Evolutionary conservation across 2,113 vertebrate species (phyloP).

Genomic region (Coryphaenoides rupestris): DNA sequence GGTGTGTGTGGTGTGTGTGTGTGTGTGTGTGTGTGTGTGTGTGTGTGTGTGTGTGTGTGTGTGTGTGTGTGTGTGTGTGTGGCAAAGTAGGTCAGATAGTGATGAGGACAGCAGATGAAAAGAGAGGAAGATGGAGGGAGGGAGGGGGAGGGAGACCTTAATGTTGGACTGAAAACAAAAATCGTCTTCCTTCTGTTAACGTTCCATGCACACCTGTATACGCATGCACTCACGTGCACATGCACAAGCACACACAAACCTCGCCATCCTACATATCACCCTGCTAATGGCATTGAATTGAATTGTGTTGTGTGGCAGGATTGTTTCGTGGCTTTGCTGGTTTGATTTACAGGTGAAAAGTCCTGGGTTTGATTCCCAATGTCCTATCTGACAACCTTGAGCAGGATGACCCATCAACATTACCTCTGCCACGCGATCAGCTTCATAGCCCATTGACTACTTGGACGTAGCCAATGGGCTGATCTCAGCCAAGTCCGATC

Average conservation of each 20-base stretch:
- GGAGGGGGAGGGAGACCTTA: background rate
- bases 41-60: constrained; percentile 23
- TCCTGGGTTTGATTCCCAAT: too few relatives aligned
- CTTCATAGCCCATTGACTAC: too few relatives aligned
- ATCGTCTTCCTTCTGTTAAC: background rate
- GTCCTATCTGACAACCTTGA: too few relatives aligned
- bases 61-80: constrained; percentile 36
- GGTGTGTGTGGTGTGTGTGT: constrained; percentile 28
- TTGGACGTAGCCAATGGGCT: too few relatives aligned
- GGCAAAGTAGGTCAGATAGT: constrained; percentile 15
- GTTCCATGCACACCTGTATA: background rate
- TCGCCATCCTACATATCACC: constrained; percentile 18
- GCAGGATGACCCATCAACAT: too few relatives aligned
- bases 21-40: constrained; percentile 46
- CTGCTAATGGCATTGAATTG: too few relatives aligned
- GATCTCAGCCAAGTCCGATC: too few relatives aligned
- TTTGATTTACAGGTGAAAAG: too few relatives aligned
- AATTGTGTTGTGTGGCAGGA: too few relatives aligned
- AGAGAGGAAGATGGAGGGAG: constrained; percentile 44
- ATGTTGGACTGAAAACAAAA: too few relatives aligned
- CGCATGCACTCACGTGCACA: background rate
- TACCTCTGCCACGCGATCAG: too few relatives aligned
- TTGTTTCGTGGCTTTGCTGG: too few relatives aligned
- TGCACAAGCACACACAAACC: constrained; percentile 11
- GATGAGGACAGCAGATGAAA: constrained; percentile 15